These are phyloP conservation scores for Conus betulinus DNA, from an alignment of 1,140 invertebrate genomes.

Conservation along the genomic window DNA sequence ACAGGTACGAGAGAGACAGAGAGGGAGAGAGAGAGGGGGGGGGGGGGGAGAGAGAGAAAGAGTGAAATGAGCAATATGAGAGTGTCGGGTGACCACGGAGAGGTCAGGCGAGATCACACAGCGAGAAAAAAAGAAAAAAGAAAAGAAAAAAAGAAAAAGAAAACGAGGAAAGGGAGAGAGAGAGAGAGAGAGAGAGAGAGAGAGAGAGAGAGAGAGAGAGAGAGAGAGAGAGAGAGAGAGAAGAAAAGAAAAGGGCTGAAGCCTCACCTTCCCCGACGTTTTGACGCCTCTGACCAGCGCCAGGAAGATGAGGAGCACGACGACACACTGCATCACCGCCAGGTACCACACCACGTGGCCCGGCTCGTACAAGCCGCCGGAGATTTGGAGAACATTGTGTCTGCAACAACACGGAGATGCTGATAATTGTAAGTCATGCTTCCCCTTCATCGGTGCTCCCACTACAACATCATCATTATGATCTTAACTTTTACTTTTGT, in stretches of 20 bases:
- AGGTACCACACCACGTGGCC: slow-evolving; percentile 95
- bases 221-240: neutral
- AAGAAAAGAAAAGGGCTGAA: neutral
- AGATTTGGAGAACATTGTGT: slow-evolving; percentile 83
- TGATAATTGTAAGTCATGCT: neutral
- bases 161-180: no score
- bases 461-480: neutral
- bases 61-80: no score
- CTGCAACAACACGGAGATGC: slow-evolving; percentile 38
- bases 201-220: no score
- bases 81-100: no score
- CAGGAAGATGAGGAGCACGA: slow-evolving; percentile 95
- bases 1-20: no score
- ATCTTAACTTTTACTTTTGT: neutral
- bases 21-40: no score
- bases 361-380: slow-evolving; percentile 89
- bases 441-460: neutral
- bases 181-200: neutral
- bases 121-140: no score
- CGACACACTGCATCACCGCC: slow-evolving; percentile 87
- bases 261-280: slow-evolving; percentile 88
- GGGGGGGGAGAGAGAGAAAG: no score
- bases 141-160: no score
- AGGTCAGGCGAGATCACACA: no score
- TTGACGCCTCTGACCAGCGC: slow-evolving; percentile 98